Evolutionary conservation across 1,140 invertebrate species (phyloP).

Genomic region (Drosophila simulans): DNA sequence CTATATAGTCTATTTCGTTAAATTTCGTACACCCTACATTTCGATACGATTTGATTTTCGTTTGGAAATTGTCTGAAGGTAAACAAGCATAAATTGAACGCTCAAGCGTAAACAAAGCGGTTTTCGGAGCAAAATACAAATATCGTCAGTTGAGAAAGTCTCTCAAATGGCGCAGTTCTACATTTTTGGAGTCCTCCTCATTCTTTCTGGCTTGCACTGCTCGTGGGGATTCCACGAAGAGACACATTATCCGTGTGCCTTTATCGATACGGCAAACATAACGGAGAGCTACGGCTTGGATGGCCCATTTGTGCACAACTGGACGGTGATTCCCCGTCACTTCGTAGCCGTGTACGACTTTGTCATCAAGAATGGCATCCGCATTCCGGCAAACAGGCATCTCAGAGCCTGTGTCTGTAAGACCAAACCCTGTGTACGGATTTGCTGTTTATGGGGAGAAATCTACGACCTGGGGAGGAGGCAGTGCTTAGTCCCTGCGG

Average conservation of each 20-base stretch:
- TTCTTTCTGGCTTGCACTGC: neutral
- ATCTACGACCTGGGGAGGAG: conserved; percentile 53
- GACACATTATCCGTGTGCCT: conserved; percentile 72
- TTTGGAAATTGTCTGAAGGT: conserved; percentile 39
- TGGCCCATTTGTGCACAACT: conserved; percentile 59
- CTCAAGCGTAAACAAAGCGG: conserved; percentile 48
- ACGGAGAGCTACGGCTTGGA: conserved; percentile 56
- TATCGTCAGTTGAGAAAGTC: conserved; percentile 21
- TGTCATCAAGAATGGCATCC: conserved; percentile 69
- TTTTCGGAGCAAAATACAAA: neutral
- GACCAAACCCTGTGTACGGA: conserved; percentile 63
- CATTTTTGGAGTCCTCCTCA: conserved; percentile 8
- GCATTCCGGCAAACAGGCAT: conserved; percentile 53
- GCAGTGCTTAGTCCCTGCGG: conserved; percentile 19
- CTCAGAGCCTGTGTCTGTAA: conserved; percentile 75
- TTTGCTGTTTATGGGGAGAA: conserved; percentile 63
- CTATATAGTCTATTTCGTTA: conserved; percentile 8
- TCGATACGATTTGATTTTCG: conserved; percentile 31
- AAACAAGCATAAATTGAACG: conserved; percentile 56
- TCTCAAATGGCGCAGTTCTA: conserved; percentile 45
- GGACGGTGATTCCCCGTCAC: conserved; percentile 63
- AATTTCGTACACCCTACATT: too few relatives aligned
- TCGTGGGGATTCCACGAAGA: conserved; percentile 54
- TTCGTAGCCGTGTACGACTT: conserved; percentile 74
- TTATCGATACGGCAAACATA: conserved; percentile 78